Evolutionary conservation across 2,797 vertebrate species (phyloP).

Genomic region (Microctenopoma lineatum): DNA sequence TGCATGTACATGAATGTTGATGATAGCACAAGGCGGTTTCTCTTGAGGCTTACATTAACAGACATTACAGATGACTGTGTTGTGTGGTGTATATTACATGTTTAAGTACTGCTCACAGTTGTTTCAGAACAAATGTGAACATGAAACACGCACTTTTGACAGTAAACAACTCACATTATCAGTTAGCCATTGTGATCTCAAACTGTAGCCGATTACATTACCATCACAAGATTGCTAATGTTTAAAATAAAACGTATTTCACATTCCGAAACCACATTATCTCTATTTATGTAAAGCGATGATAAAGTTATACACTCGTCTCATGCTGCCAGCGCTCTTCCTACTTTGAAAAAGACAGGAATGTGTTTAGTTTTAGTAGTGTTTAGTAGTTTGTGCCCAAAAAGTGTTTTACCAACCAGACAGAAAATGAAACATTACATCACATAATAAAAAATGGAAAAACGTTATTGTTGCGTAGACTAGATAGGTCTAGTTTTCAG

Average conservation of each 20-base stretch:
- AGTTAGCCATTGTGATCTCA: slow-evolving; percentile 30
- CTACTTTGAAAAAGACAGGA: slow-evolving; percentile 35
- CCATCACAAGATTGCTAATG: slow-evolving; percentile 35
- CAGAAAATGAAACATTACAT: not conserved
- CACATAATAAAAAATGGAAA: not conserved
- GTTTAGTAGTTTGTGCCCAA: not conserved
- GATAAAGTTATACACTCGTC: slow-evolving; percentile 29
- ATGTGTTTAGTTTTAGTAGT: not conserved
- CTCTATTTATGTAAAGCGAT: slow-evolving; percentile 61
- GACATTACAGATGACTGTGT: too few species aligned
- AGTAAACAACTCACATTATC: slow-evolving; percentile 23
- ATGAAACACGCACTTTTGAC: slow-evolving; percentile 12
- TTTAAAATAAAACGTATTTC: slow-evolving; percentile 58
- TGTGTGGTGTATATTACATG: not conserved
- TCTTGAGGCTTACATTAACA: slow-evolving; percentile 3
- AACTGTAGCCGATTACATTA: slow-evolving; percentile 17
- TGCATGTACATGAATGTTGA: not conserved
- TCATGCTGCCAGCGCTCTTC: slow-evolving; percentile 7
- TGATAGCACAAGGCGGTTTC: not conserved
- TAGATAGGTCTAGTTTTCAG: not conserved
- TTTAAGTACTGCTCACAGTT: not conserved
- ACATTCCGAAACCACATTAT: slow-evolving; percentile 53
- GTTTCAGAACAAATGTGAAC: not conserved
- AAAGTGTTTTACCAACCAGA: not conserved
- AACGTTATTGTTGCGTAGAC: not conserved